Conservation (phyloP, 1,140 invertebrate genomes). For the Euwallacea fornicatus region DNA sequence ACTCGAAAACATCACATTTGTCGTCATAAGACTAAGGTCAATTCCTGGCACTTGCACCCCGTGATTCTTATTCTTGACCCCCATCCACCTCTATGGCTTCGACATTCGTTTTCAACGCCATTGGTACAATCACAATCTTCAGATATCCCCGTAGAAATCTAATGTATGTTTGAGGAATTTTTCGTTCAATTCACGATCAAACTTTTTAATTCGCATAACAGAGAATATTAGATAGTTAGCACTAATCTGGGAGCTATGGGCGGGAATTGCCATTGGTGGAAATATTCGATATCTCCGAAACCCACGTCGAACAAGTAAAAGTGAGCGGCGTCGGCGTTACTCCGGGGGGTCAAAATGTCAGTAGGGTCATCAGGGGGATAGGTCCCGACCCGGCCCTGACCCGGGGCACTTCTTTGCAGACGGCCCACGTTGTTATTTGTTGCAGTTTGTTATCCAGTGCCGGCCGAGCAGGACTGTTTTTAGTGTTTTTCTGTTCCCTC, state of each 20-base stretch:
- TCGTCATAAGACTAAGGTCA: conserved; percentile 2
- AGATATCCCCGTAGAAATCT: no score
- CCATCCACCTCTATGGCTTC: neutral
- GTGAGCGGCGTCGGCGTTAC: conserved; percentile 18
- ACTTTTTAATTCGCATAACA: no score
- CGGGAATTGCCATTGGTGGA: no score
- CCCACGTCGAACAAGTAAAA: conserved; percentile 24
- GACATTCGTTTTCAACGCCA: no score
- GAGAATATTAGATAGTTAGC: no score
- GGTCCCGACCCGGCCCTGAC: conserved; percentile 35
- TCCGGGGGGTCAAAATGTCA: conserved; percentile 33
- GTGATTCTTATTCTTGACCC: conserved; percentile 1
- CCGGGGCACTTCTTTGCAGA: conserved; percentile 29
- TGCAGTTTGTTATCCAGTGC: conserved; percentile 26
- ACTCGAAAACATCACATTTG: neutral
- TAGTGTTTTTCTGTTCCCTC: neutral
- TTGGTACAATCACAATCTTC: no score
- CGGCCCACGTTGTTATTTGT: conserved; percentile 34
- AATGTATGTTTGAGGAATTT: no score
- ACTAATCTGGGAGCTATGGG: no score
- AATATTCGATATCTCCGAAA: neutral
- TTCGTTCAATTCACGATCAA: no score
- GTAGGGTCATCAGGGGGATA: conserved; percentile 20
- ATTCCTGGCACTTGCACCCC: conserved; percentile 1
- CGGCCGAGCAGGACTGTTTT: conserved; percentile 2